These are phyloP conservation scores for Drosophila affinis DNA, from an alignment of 2,888 invertebrate species.

Conservation along the genomic window DNA sequence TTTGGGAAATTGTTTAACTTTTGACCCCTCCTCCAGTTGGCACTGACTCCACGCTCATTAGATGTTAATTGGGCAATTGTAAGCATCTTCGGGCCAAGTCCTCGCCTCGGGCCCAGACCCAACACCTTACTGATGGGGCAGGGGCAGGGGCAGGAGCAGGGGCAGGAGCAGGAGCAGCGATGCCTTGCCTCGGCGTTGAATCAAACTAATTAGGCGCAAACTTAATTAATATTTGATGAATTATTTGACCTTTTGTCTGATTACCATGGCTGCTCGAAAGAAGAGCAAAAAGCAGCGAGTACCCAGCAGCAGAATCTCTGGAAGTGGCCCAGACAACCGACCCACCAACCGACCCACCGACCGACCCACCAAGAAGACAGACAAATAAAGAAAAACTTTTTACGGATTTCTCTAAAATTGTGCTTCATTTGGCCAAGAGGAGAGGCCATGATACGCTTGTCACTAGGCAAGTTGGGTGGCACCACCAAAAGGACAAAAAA, in stretches of 20 bases:
- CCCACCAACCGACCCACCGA: neutral
- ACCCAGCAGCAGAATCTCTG: neutral
- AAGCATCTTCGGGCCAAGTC: conserved; percentile 32
- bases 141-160: too few relatives aligned
- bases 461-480: conserved; percentile 55
- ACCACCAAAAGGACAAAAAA: conserved; percentile 32
- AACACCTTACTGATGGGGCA: conserved; percentile 70
- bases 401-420: conserved; percentile 49
- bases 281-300: neutral
- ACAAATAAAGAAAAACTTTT: conserved; percentile 43
- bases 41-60: conserved; percentile 57
- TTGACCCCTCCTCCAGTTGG: conserved; percentile 5
- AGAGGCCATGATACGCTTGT: conserved; percentile 68
- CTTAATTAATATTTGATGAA: conserved; percentile 72
- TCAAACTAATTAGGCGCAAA: conserved; percentile 73
- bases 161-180: conserved; percentile 5
- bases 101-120: conserved; percentile 50
- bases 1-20: conserved; percentile 45
- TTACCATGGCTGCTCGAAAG: conserved; percentile 13
- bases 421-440: conserved; percentile 55
- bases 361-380: conserved; percentile 5
- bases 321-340: conserved; percentile 25
- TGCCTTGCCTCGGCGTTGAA: conserved; percentile 46
- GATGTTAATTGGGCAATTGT: conserved; percentile 65
- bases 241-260: conserved; percentile 56